phyloP scores from a whole-genome alignment of 2,888 invertebrate genomes.

The Alviniconcha strummeri region DNA sequence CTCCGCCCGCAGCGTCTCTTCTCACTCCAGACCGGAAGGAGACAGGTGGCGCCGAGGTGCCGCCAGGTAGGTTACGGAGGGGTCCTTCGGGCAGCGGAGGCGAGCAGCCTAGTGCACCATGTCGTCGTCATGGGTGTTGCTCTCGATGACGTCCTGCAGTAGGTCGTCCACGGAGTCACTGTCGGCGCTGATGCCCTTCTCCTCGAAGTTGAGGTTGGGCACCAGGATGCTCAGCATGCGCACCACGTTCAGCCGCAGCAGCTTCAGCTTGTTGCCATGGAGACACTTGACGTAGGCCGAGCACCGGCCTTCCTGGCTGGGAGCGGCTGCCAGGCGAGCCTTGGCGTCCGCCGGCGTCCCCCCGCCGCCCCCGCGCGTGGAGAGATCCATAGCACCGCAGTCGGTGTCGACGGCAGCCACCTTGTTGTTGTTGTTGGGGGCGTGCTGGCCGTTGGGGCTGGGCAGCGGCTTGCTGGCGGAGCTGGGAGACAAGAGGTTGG shows the following conservation, averaged over 20 bases:
- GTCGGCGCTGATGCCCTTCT: constrained; percentile 70
- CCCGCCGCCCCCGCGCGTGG: constrained; percentile 50
- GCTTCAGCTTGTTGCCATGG: constrained; percentile 64
- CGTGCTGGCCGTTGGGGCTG: constrained; percentile 25
- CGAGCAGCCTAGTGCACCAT: constrained; percentile 33
- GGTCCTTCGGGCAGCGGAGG: no score
- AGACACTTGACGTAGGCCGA: constrained; percentile 57
- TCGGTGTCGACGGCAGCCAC: constrained; percentile 38
- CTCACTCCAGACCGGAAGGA: no score
- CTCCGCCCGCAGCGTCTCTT: no score
- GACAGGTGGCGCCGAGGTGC: no score
- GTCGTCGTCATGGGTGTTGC: constrained; percentile 67
- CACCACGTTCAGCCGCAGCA: constrained; percentile 69
- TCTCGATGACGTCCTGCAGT: constrained; percentile 71
- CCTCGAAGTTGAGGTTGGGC: constrained; percentile 71
- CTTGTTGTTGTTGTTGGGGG: constrained; percentile 31
- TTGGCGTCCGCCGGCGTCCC: constrained; percentile 42
- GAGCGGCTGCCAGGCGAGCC: constrained; percentile 35
- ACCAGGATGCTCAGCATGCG: constrained; percentile 71
- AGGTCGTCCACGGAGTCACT: constrained; percentile 71
- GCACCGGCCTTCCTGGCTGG: constrained; percentile 42
- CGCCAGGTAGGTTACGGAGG: no score
- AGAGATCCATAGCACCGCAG: constrained; percentile 62
- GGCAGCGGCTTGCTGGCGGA: constrained; percentile 30
- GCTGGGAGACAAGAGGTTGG: constrained; percentile 29